Conservation (phyloP, 2,888 invertebrate species). For the Xanthia icteritia region DNA sequence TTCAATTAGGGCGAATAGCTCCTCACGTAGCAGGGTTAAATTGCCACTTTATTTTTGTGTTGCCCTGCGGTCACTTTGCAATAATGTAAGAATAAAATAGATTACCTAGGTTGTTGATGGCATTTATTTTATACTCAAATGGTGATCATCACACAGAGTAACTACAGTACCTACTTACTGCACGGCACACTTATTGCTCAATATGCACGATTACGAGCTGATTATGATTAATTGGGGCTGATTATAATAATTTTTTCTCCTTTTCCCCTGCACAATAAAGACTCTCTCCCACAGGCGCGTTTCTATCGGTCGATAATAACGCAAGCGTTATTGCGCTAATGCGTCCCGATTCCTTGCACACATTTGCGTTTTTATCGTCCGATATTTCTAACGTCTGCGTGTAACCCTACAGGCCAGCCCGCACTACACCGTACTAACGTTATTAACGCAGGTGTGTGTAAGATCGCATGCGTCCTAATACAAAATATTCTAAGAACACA, state of each 20-base stretch:
- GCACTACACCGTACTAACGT: no score
- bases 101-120: not conserved
- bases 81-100: constrained; percentile 9
- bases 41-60: constrained; percentile 49
- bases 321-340: no score
- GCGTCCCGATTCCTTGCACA: no score
- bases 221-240: not conserved
- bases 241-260: not conserved
- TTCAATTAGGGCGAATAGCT: constrained; percentile 43
- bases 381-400: no score
- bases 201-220: not conserved
- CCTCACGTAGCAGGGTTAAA: constrained; percentile 19
- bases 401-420: no score
- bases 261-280: no score
- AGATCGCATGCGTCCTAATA: no score
- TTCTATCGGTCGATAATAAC: no score
- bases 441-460: no score
- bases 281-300: no score
- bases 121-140: not conserved
- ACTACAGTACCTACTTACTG: not conserved
- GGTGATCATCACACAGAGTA: not conserved
- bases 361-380: no score
- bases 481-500: no score
- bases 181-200: not conserved
- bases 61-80: constrained; percentile 7